phyloP scores from a whole-genome alignment of 92 coral and sea anemone species.

The Muricea muricata region DNA sequence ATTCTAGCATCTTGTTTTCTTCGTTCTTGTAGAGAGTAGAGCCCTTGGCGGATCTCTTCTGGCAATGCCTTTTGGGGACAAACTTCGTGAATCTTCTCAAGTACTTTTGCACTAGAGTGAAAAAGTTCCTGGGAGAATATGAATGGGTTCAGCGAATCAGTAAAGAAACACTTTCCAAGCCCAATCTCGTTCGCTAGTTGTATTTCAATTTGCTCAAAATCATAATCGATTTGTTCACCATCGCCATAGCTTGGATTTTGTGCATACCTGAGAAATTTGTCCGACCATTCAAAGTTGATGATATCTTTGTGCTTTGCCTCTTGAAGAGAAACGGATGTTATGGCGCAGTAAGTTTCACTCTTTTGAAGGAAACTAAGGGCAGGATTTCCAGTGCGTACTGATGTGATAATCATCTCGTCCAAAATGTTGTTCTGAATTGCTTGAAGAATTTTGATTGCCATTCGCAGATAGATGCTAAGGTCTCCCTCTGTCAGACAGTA shows the following conservation, averaged over 20 bases:
- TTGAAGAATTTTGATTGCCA: constrained; percentile 43
- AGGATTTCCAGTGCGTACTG: constrained; percentile 18
- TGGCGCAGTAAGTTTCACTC: constrained; percentile 1
- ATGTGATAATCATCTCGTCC: constrained; percentile 17
- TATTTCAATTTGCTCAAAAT: constrained; percentile 82
- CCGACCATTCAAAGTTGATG: constrained; percentile 40
- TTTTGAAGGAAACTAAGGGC: constrained; percentile 44
- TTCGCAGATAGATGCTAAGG: constrained; percentile 19
- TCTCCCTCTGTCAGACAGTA: constrained; percentile 41
- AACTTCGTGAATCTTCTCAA: constrained; percentile 72
- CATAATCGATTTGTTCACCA: constrained; percentile 73
- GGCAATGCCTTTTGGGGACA: constrained; percentile 78
- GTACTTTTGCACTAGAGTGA: constrained; percentile 80
- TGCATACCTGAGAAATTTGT: constrained; percentile 31
- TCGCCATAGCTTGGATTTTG: constrained; percentile 52
- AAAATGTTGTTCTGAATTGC: constrained; percentile 45
- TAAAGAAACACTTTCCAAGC: constrained; percentile 79
- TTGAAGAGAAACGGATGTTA: constrained; percentile 23
- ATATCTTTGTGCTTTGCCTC: constrained; percentile 41
- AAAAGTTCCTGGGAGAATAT: constrained; percentile 92
- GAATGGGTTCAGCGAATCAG: constrained; percentile 73
- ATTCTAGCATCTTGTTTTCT: constrained; percentile 70
- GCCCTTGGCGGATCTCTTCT: constrained; percentile 67
- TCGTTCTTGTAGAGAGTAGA: constrained; percentile 62
- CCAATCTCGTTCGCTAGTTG: constrained; percentile 77